Conservation (phyloP, 2,888 invertebrate species). For the Lasioglossum villosulum region DNA sequence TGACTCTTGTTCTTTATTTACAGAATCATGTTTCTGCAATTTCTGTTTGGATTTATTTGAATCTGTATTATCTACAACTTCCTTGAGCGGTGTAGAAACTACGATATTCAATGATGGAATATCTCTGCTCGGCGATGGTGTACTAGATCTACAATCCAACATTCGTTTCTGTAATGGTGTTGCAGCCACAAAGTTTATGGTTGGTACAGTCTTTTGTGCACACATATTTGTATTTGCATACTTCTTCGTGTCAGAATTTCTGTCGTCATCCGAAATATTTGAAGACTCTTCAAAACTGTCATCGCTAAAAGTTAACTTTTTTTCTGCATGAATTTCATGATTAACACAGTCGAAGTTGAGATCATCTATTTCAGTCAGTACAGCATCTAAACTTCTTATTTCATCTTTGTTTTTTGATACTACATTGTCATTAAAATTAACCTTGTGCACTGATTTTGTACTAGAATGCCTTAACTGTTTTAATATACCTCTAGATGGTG, state of each 20-base stretch:
- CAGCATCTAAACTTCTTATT: conserved; percentile 53
- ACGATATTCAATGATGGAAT: background rate
- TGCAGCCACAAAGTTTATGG: background rate
- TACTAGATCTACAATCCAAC: background rate
- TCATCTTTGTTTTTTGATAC: conserved; percentile 64
- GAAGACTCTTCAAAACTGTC: conserved; percentile 50
- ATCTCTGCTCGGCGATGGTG: background rate
- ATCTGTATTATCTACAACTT: background rate
- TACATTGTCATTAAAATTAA: conserved; percentile 77
- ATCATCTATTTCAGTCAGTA: conserved; percentile 67
- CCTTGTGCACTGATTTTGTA: conserved; percentile 73
- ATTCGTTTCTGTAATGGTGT: conserved; percentile 1
- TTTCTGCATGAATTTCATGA: conserved; percentile 45
- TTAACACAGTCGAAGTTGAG: conserved; percentile 53
- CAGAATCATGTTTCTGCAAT: background rate
- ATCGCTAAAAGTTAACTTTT: conserved; percentile 67
- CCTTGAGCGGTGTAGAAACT: background rate
- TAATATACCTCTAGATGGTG: conserved; percentile 79
- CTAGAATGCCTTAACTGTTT: conserved; percentile 69
- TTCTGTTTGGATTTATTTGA: background rate
- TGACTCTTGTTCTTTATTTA: background rate
- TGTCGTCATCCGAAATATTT: background rate
- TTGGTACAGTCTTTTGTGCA: background rate
- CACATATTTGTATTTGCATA: background rate
- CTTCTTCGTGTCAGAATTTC: background rate